Percentiles rank a stretch among this genome's conserved stretches.
Evolutionary conservation across 2,797 vertebrate species (phyloP).

Genomic region (Microhierax caerulescens): DNA sequence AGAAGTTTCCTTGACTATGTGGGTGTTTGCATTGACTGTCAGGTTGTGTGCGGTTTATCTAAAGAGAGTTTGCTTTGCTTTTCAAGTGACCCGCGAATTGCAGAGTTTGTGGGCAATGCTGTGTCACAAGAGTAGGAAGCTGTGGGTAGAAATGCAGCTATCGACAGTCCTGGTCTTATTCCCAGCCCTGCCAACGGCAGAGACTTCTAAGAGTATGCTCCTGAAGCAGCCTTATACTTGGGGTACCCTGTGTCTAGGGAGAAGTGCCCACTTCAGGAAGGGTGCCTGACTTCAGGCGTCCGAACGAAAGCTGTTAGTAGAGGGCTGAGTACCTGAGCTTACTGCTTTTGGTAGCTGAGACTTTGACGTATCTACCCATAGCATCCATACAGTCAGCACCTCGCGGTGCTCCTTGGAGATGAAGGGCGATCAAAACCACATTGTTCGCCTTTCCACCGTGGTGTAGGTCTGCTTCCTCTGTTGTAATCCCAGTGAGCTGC

Average conservation of each 20-base stretch:
- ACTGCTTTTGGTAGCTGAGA: neutral
- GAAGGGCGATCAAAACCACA: neutral
- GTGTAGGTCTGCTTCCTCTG: neutral
- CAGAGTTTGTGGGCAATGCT: neutral
- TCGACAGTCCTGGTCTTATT: neutral
- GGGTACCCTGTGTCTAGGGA: neutral
- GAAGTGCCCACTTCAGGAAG: neutral
- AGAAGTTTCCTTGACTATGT: neutral
- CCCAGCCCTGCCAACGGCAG: neutral
- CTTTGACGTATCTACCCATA: neutral
- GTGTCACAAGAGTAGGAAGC: neutral
- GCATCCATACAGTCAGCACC: neutral
- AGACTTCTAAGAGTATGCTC: neutral
- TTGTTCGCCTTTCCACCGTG: neutral
- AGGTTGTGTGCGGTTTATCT: neutral
- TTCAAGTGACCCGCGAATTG: neutral
- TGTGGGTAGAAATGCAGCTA: neutral
- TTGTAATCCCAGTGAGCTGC: rapidly evolving
- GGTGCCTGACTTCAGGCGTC: neutral
- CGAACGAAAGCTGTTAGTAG: neutral
- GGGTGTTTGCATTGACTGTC: neutral
- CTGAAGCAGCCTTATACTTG: neutral
- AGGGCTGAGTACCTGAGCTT: neutral
- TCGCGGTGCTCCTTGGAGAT: neutral
- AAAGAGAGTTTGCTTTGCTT: neutral